These are phyloP conservation scores for Monochamus alternatus DNA, from an alignment of 2,888 invertebrate species.

Conservation along the genomic window DNA sequence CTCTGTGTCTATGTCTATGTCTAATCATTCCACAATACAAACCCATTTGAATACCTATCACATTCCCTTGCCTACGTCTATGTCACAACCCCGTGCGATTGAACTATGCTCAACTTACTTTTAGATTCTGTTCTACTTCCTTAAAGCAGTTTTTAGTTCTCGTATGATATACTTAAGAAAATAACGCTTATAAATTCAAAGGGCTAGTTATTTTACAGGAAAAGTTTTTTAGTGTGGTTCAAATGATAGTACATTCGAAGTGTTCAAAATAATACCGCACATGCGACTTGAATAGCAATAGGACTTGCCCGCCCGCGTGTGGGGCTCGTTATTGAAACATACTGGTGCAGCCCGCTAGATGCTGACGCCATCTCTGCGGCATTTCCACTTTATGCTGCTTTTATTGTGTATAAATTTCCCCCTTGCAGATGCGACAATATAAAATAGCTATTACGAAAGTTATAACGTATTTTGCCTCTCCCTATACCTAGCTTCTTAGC, in stretches of 20 bases:
- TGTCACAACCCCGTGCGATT: too few relatives aligned
- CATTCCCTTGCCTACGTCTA: too few relatives aligned
- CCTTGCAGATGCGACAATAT: slow-evolving; percentile 36
- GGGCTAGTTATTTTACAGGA: slow-evolving; percentile 45
- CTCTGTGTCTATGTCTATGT: too few relatives aligned
- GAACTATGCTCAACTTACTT: too few relatives aligned
- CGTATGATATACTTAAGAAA: slow-evolving; percentile 4
- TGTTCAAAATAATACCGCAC: slow-evolving; percentile 55
- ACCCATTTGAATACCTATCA: too few relatives aligned
- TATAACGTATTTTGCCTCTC: slow-evolving; percentile 20
- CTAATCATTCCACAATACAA: too few relatives aligned
- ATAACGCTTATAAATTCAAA: slow-evolving; percentile 33
- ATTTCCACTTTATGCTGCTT: slow-evolving; percentile 31
- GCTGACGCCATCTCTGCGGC: slow-evolving; percentile 38
- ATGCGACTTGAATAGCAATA: slow-evolving; percentile 54
- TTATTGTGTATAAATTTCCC: slow-evolving; percentile 36
- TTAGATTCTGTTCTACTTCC: too few relatives aligned
- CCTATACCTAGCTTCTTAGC: neutral
- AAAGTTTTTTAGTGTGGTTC: slow-evolving; percentile 54
- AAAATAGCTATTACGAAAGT: slow-evolving; percentile 29
- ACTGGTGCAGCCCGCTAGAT: slow-evolving; percentile 34
- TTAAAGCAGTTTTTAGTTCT: too few relatives aligned
- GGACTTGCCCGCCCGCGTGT: slow-evolving; percentile 44
- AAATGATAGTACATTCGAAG: slow-evolving; percentile 55
- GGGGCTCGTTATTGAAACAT: slow-evolving; percentile 54